These are phyloP conservation scores for Amphimallon solstitiale DNA, from an alignment of 2,888 invertebrate genomes.

Conservation along the genomic window DNA sequence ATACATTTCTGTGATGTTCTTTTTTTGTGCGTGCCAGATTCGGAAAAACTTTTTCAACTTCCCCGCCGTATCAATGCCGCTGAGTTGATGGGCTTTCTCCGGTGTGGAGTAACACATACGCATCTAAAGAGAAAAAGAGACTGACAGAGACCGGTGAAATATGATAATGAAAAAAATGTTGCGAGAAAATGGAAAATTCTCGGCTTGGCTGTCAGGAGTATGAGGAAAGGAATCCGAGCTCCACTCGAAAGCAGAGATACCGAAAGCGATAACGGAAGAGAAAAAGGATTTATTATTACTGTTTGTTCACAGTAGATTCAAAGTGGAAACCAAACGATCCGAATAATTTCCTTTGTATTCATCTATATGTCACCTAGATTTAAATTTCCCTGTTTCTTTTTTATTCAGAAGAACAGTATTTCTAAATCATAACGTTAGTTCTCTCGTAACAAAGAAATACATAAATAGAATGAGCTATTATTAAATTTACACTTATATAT, in stretches of 20 bases:
- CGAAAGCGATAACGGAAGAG: slow-evolving; percentile 9
- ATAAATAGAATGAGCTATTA: too few relatives aligned
- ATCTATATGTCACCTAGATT: too few relatives aligned
- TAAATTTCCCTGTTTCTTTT: too few relatives aligned
- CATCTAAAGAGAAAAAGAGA: not conserved
- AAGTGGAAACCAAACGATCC: slow-evolving; percentile 16
- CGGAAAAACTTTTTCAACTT: slow-evolving; percentile 21
- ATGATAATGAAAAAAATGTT: slow-evolving; percentile 29
- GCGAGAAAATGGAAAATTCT: slow-evolving; percentile 27
- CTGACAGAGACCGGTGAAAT: slow-evolving; percentile 15
- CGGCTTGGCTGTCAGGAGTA: slow-evolving; percentile 1
- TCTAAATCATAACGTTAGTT: too few relatives aligned
- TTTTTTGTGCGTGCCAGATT: slow-evolving; percentile 8
- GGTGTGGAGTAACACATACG: not conserved
- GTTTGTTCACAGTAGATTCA: slow-evolving; percentile 17
- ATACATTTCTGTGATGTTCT: slow-evolving; percentile 15
- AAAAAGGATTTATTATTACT: slow-evolving; percentile 24
- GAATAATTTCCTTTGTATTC: not conserved
- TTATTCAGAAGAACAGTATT: too few relatives aligned
- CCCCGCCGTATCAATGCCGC: slow-evolving; percentile 7
- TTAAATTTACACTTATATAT: too few relatives aligned
- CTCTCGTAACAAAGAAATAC: too few relatives aligned
- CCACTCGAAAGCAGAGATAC: not conserved
- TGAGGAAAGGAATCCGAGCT: slow-evolving; percentile 17
- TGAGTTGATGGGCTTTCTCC: slow-evolving; percentile 5